Percentiles rank a stretch among this genome's conserved stretches.
phyloP scores from a whole-genome alignment of 2,113 vertebrate genomes.

The Cebus imitator region DNA sequence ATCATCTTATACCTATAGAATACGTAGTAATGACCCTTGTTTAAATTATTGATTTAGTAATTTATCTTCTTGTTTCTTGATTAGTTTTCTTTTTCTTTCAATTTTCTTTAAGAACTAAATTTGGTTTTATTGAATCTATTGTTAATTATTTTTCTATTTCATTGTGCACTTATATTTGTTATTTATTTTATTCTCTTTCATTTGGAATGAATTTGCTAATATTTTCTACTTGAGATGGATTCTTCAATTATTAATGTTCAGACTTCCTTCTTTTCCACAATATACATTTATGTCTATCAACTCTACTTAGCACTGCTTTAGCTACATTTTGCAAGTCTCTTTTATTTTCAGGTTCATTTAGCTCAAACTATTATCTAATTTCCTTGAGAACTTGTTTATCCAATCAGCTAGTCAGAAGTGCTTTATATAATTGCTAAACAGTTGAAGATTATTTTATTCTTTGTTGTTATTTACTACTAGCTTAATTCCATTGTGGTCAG shows the following conservation, averaged over 20 bases:
- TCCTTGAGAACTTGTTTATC: neutral
- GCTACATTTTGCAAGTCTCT: neutral
- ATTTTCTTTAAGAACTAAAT: neutral
- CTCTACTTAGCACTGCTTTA: neutral
- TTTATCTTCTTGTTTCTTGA: neutral
- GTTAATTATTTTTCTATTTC: neutral
- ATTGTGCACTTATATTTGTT: neutral
- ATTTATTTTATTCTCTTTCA: neutral
- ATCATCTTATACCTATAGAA: neutral
- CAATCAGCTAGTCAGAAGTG: neutral
- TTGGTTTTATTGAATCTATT: neutral
- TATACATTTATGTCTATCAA: neutral
- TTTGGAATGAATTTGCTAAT: neutral
- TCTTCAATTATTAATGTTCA: neutral
- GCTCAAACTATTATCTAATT: neutral
- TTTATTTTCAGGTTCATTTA: conserved; percentile 19
- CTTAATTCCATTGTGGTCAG: neutral
- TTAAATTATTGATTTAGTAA: neutral
- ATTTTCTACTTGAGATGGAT: neutral
- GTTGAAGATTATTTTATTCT: neutral
- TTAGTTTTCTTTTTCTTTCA: neutral
- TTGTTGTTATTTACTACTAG: neutral
- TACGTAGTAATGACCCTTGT: neutral
- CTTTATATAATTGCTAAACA: neutral
- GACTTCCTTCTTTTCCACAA: neutral